Percentiles rank a stretch among this genome's conserved stretches.
Conservation (phyloP, 2,888 invertebrate genomes). For the Deilephila porcellus region DNA sequence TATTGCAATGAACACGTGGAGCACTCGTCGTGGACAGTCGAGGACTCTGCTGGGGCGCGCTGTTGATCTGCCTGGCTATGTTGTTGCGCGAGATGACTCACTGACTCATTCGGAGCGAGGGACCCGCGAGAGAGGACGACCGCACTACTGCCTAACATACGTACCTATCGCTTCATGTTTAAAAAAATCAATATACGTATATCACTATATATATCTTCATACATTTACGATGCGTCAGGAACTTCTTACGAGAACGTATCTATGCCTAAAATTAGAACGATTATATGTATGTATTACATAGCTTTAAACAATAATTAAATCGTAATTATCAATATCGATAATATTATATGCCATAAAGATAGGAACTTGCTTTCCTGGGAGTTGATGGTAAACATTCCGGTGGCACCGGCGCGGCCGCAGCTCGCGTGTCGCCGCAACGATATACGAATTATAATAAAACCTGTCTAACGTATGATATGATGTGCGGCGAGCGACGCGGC, state of each 20-base stretch:
- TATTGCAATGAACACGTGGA: not conserved
- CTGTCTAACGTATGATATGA: conserved; percentile 85
- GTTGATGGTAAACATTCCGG: conserved; percentile 77
- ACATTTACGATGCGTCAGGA: conserved; percentile 85
- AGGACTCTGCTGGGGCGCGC: not conserved
- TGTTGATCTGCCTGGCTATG: not conserved
- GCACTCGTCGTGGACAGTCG: conserved; percentile 9
- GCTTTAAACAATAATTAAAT: conserved; percentile 86
- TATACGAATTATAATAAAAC: conserved; percentile 83
- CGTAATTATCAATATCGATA: conserved; percentile 86
- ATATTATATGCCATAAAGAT: conserved; percentile 86
- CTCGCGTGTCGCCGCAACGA: conserved; percentile 74
- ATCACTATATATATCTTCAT: conserved; percentile 84
- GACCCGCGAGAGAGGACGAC: conserved; percentile 79
- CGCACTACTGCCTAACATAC: conserved; percentile 84
- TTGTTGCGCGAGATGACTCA: not conserved
- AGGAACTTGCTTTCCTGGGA: conserved; percentile 86
- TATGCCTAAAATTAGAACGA: conserved; percentile 85
- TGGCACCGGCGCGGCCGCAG: conserved; percentile 77
- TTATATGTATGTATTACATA: conserved; percentile 86
- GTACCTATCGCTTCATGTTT: conserved; percentile 83
- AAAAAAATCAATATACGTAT: conserved; percentile 84
- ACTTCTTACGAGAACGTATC: conserved; percentile 86
- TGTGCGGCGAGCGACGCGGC: conserved; percentile 72
- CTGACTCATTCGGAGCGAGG: conserved; percentile 47